These are phyloP conservation scores for Cyphomyrmex costatus DNA, from an alignment of 1,140 invertebrate genomes.

Conservation along the genomic window DNA sequence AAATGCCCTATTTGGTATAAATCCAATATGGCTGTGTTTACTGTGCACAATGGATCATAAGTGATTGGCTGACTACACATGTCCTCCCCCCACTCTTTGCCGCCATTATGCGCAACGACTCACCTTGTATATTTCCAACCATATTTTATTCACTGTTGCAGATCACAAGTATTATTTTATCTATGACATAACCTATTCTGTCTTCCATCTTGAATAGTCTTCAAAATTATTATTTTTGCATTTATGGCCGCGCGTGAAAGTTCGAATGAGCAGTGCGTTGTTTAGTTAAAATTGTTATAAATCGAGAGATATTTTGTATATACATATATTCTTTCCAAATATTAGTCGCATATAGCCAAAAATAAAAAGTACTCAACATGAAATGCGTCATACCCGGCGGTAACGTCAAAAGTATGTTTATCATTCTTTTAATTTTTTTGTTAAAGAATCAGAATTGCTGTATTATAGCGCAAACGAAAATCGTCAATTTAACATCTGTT, in stretches of 20 bases:
- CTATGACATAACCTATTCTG: not conserved
- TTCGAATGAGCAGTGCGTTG: conserved; percentile 35
- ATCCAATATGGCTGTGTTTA: no score
- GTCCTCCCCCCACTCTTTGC: no score
- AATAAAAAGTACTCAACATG: conserved; percentile 82
- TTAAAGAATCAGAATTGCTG: conserved; percentile 25
- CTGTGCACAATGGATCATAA: no score
- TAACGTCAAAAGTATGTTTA: conserved; percentile 88
- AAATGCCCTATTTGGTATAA: no score
- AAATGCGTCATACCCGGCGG: conserved; percentile 88
- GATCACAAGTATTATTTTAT: no score
- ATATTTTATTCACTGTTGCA: no score
- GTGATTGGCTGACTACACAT: no score
- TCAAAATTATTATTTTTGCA: not conserved
- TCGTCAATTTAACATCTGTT: not conserved
- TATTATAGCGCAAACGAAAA: not conserved
- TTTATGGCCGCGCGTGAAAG: conserved; percentile 18
- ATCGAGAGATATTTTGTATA: not conserved
- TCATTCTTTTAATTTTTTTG: conserved; percentile 71
- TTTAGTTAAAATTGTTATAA: not conserved
- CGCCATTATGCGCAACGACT: no score
- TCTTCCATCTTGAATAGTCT: not conserved
- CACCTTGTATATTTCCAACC: no score
- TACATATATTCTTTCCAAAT: not conserved
- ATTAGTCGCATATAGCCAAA: not conserved